Percentiles rank a stretch among this genome's conserved stretches.
Evolutionary conservation across 2,113 vertebrate genomes (phyloP).

Genomic region (Callocephalon fimbriatum): DNA sequence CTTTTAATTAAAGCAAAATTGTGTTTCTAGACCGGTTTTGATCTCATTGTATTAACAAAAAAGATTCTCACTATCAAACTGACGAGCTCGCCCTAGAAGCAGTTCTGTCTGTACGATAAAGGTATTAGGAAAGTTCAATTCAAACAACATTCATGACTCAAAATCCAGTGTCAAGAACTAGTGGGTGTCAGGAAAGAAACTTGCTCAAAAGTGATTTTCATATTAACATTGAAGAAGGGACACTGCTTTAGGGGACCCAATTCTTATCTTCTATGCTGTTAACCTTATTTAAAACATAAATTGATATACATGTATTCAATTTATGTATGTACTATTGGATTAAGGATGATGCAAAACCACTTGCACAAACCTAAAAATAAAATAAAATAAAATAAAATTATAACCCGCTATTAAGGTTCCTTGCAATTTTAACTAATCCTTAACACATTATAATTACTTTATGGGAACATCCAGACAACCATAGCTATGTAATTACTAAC

Average conservation of each 20-base stretch:
- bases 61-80: rapidly evolving
- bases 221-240: not conserved
- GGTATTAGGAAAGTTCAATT: not conserved
- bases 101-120: not conserved
- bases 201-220: not conserved
- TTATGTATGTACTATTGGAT: not conserved
- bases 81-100: not conserved
- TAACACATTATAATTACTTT: slow-evolving; percentile 25
- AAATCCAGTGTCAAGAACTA: not conserved
- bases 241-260: not conserved
- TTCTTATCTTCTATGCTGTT: not conserved
- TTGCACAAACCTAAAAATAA: not conserved
- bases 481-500: slow-evolving; percentile 39
- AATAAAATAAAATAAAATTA: not conserved
- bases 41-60: not conserved
- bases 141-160: not conserved
- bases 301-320: not conserved
- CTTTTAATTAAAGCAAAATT: not conserved
- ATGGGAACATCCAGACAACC: slow-evolving; percentile 23
- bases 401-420: not conserved
- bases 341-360: not conserved
- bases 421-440: slow-evolving; percentile 28
- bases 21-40: not conserved
- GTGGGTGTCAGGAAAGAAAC: not conserved
- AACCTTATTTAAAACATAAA: not conserved